These are phyloP conservation scores for Leptinotarsa lineolata DNA, from an alignment of 1,140 invertebrate species.

Conservation along the genomic window DNA sequence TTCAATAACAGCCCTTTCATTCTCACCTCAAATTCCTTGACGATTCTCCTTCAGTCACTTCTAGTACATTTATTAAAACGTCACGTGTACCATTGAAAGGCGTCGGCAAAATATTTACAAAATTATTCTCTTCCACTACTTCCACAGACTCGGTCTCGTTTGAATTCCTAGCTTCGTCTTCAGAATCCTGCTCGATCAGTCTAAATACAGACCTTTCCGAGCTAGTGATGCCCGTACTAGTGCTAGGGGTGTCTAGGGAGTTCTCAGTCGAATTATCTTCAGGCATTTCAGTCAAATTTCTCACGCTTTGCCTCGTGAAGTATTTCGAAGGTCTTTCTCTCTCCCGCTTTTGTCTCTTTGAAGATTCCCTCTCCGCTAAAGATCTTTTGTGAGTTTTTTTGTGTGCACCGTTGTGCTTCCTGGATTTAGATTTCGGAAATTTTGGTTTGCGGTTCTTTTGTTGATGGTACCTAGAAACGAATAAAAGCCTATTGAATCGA, in stretches of 20 bases:
- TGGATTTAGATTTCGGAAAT: conserved; percentile 18
- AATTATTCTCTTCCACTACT: conserved; percentile 48
- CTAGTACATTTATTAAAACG: conserved; percentile 58
- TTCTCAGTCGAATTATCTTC: conserved; percentile 39
- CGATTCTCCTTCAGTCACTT: conserved; percentile 47
- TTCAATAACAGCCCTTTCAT: not conserved
- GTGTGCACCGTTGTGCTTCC: conserved; percentile 16
- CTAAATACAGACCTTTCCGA: conserved; percentile 59
- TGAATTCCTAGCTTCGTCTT: conserved; percentile 58
- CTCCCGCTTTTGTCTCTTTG: not conserved
- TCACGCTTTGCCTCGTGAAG: conserved; percentile 44
- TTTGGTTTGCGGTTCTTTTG: conserved; percentile 11
- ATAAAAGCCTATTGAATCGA: no score
- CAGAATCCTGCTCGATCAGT: conserved; percentile 63
- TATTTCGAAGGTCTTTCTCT: conserved; percentile 37
- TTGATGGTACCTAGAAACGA: conserved; percentile 14
- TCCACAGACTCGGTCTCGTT: conserved; percentile 27
- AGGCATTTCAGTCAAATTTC: conserved; percentile 37
- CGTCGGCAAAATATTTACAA: conserved; percentile 61
- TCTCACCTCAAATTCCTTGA: conserved; percentile 14
- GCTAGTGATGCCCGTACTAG: conserved; percentile 61
- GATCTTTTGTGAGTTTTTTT: conserved; percentile 18
- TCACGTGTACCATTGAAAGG: conserved; percentile 62
- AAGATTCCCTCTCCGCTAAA: conserved; percentile 12
- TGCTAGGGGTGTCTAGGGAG: conserved; percentile 59